Conservation (phyloP, 92 coral and sea anemone species). For the Micromussa lordhowensis region DNA sequence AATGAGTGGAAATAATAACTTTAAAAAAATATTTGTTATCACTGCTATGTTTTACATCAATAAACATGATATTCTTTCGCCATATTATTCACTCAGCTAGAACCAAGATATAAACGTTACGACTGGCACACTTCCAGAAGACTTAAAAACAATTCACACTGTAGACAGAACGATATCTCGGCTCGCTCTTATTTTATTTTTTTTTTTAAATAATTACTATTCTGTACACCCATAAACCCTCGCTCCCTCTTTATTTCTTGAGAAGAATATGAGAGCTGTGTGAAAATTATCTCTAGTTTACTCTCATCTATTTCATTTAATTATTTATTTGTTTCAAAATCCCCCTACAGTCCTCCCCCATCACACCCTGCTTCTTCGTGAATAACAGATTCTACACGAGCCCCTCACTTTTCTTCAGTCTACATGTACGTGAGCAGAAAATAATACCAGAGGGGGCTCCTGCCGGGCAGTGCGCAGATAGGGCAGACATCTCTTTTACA, state of each 20-base stretch:
- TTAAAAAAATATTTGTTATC: no score
- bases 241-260: background rate
- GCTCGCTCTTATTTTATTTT: background rate
- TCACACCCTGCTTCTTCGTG: background rate
- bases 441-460: background rate
- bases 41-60: background rate
- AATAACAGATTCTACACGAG: background rate
- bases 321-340: no score
- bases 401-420: background rate
- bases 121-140: background rate
- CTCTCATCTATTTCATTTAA: background rate
- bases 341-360: background rate
- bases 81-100: background rate
- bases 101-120: background rate
- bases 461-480: background rate
- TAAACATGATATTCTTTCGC: background rate
- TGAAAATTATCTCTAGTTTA: background rate
- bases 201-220: background rate
- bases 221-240: background rate
- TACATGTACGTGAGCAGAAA: background rate
- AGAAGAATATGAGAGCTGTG: background rate
- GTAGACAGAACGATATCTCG: background rate
- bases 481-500: no score
- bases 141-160: background rate
- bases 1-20: background rate